Base-by-base conservation (phyloP, 2,113 vertebrate species). In the Geococcyx californianus region DNA sequence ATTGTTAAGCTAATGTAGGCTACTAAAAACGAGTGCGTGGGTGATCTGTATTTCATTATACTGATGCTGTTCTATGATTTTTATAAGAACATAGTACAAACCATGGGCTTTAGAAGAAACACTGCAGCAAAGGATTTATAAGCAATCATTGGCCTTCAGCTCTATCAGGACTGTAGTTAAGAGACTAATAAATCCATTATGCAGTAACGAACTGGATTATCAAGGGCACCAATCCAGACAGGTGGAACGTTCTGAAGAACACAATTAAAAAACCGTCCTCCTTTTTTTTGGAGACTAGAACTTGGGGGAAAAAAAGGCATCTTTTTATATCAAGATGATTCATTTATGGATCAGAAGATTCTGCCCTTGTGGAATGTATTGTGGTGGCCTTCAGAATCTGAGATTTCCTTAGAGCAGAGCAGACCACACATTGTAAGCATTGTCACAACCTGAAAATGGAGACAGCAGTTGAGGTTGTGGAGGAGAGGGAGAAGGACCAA, bases 31-130 rank as follows among this genome's bases (percentile, higher is more conserved):
- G 29, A 81, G 44, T 20, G n/a, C 56, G 16, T 19, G n/a, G 36
- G 25, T 95, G 60, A 89, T 84, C 64, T 56, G 51, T 81, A 75
- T 95, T 94, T 81, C n/a, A 44, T 90, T 64, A 40, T 60, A 29
- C 51, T 1, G 5, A 77, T 93, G 56, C 33, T 94, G 78, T 74
- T 80, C 87, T 90, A 23, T 88, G 85, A 21, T 85, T 93, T 96
- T 90, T 77, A 88, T 86, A 94, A 95, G 76, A 94, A 34, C 79
- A 64, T 74, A 63, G 76, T 86, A 73, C 90, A 95, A 84, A 81
- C 55, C 25, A 51, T 7, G 3, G 26, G 26, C 45, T 87, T 49
- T 31, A 55, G 72, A 54, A 67, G 59, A 86, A 93, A 70, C 51
- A n/a, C 19, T 59, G 38, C 38, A 59, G 33, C 31, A n/a, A 49